Conservation (phyloP, 2,888 invertebrate species). For the Standfussiana lucernea region DNA sequence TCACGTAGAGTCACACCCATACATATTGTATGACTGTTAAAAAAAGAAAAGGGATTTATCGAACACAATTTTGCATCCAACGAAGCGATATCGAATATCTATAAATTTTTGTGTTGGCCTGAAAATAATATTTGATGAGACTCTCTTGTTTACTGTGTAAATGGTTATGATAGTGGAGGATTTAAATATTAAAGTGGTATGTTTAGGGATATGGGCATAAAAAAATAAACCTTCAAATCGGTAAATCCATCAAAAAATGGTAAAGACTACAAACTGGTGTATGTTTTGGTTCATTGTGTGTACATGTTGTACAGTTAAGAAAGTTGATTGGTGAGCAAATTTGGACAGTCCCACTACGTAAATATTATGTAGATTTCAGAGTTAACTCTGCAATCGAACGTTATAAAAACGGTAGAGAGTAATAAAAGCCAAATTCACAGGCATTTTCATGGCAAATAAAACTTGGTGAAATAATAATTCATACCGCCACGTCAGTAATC, state of each 20-base stretch:
- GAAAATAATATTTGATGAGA: conserved; percentile 38
- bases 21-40: conserved; percentile 43
- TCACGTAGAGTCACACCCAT: conserved; percentile 34
- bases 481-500: too few species aligned
- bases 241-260: not conserved
- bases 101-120: not conserved
- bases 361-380: not conserved
- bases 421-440: not conserved
- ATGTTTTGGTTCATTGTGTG: not conserved
- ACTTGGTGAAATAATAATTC: too few species aligned
- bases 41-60: conserved; percentile 16
- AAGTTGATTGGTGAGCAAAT: not conserved
- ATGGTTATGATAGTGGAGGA: conserved; percentile 26
- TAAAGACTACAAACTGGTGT: too few species aligned
- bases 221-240: not conserved
- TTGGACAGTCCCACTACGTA: not conserved
- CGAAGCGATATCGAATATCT: not conserved
- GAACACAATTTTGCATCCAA: conserved; percentile 27
- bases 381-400: not conserved
- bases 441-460: not conserved
- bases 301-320: fast-evolving
- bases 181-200: conserved; percentile 12
- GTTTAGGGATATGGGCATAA: not conserved
- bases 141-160: conserved; percentile 22
- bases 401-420: not conserved